These are phyloP conservation scores for Bubalus kerabau DNA, from an alignment of 2,113 vertebrate species.

Conservation along the genomic window DNA sequence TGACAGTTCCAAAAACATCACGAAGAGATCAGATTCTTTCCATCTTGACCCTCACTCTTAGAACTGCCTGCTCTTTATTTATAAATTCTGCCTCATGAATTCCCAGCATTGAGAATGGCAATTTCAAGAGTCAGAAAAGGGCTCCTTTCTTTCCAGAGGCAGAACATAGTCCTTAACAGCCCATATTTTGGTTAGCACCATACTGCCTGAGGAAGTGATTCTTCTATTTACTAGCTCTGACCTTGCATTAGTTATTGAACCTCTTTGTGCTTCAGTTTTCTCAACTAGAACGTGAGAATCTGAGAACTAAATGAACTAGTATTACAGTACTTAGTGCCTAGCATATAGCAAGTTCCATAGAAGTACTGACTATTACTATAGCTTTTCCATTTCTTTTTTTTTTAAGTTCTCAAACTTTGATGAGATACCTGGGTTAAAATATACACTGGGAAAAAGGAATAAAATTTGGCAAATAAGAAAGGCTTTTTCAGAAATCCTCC, in stretches of 20 bases:
- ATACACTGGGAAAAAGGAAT: conserved; percentile 15
- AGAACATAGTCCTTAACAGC: background rate
- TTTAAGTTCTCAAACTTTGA: background rate
- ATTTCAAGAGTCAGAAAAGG: conserved; percentile 5
- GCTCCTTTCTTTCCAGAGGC: background rate
- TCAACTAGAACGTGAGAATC: conserved; percentile 11
- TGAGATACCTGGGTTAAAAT: conserved; percentile 21
- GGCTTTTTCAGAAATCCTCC: background rate
- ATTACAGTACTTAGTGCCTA: background rate
- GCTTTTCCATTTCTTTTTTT: background rate
- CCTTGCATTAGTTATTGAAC: background rate
- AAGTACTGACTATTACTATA: background rate
- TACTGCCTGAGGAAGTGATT: background rate
- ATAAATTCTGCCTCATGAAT: conserved; percentile 14
- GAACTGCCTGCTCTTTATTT: background rate
- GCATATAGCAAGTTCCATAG: background rate
- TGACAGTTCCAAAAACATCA: background rate
- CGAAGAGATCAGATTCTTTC: background rate
- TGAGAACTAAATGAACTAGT: conserved; percentile 11
- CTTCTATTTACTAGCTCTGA: background rate
- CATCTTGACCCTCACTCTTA: background rate
- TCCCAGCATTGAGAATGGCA: background rate
- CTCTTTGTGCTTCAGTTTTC: conserved; percentile 3
- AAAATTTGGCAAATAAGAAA: background rate
- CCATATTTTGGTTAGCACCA: background rate